Conservation (phyloP, 2,113 vertebrate species). For the Rhinolophus ferrumequinum region DNA sequence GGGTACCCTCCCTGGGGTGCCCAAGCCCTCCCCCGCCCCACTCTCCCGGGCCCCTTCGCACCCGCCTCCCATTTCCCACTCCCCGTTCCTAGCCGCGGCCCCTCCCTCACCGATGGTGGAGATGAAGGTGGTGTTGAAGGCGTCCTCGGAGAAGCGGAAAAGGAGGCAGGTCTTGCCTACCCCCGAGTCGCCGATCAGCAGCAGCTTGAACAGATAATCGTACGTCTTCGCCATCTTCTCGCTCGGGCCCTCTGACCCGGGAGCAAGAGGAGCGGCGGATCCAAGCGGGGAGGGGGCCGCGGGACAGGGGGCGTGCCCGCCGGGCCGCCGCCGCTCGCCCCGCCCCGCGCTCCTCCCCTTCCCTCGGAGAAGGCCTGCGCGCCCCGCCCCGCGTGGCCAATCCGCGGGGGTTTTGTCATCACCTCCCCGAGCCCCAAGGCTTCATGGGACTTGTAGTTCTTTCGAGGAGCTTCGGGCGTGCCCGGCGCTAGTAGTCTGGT, state of each 20-base stretch:
- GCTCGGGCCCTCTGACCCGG: slow-evolving; percentile 76
- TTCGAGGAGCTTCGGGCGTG: slow-evolving; percentile 33
- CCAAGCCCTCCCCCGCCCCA: not conserved
- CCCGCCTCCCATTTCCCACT: slow-evolving; percentile 13
- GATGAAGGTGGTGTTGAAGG: slow-evolving; percentile 98
- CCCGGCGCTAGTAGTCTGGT: not conserved
- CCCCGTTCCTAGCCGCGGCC: slow-evolving; percentile 28
- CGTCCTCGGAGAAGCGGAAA: slow-evolving; percentile 98
- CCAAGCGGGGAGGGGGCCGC: slow-evolving; percentile 41
- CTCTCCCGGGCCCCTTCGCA: not conserved
- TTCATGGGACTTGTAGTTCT: slow-evolving; percentile 77
- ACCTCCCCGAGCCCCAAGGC: not conserved
- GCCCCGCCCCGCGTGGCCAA: slow-evolving; percentile 55
- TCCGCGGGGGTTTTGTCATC: not conserved
- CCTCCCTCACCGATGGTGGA: slow-evolving; percentile 94
- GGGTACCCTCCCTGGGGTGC: not conserved
- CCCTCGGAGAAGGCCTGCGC: slow-evolving; percentile 84
- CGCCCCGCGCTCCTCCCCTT: slow-evolving; percentile 37
- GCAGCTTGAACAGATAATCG: slow-evolving; percentile 98
- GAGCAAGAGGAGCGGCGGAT: slow-evolving; percentile 31
- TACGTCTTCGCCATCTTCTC: slow-evolving; percentile 92
- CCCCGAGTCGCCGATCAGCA: slow-evolving; percentile 97
- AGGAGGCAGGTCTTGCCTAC: slow-evolving; percentile 98
- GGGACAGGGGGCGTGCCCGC: slow-evolving; percentile 69
- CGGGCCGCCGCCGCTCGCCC: not conserved